Conservation (phyloP, 2,888 invertebrate species). For the Ochropleura plecta region DNA sequence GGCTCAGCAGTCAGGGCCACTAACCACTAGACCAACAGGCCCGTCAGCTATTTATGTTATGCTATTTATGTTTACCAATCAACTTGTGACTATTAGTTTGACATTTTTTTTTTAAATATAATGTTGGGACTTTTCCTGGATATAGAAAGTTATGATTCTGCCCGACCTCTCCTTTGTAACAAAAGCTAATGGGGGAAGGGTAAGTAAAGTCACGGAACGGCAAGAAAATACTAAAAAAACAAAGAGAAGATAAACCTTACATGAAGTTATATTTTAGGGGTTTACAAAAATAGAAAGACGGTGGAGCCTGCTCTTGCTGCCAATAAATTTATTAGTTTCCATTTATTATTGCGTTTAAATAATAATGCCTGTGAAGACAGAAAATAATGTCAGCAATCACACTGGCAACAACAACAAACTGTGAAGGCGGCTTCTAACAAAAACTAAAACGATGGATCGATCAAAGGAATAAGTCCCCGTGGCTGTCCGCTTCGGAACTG, state of each 20-base stretch:
- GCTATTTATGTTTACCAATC: conserved; percentile 18
- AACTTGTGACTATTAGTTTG: conserved; percentile 8
- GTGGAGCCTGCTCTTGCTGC: too few species aligned
- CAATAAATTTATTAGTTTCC: neutral
- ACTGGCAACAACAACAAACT: conserved; percentile 24
- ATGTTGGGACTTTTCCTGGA: neutral
- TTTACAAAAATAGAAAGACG: neutral
- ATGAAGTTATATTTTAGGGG: neutral
- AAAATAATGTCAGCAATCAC: conserved; percentile 11
- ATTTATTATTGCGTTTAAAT: neutral
- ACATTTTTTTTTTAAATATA: neutral
- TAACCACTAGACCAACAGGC: too few species aligned
- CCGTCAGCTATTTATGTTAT: too few species aligned
- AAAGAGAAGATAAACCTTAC: conserved; percentile 7
- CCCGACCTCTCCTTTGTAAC: neutral
- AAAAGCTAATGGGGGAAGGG: neutral
- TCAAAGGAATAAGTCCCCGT: conserved; percentile 41
- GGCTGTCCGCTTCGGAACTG: conserved; percentile 25
- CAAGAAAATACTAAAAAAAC: conserved; percentile 3
- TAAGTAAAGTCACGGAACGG: neutral
- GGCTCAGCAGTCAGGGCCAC: too few species aligned
- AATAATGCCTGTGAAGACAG: conserved; percentile 7
- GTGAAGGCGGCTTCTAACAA: conserved; percentile 29
- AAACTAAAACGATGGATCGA: conserved; percentile 46
- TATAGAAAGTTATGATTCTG: neutral